A percentile compares a stretch with the other conserved stretches of the same genome.
phyloP scores from a whole-genome alignment of 2,888 invertebrate genomes.

The Embidobia sp. region DNA sequence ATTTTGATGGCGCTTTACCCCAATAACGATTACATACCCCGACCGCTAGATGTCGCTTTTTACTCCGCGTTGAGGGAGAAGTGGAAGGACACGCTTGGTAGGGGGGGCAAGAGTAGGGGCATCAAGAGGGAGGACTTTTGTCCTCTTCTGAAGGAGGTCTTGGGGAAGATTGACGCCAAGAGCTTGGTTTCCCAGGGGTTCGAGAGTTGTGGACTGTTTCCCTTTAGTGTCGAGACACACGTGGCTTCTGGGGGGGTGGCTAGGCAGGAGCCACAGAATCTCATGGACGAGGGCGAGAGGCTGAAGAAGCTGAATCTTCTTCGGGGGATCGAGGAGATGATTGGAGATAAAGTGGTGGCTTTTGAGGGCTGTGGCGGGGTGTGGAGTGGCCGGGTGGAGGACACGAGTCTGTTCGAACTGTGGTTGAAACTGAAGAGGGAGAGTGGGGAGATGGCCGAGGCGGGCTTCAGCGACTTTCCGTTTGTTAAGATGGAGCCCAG shows the following conservation, averaged over 20 bases:
- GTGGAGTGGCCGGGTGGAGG: conserved; percentile 37
- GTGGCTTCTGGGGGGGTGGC: background rate
- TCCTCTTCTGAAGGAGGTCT: conserved; percentile 12
- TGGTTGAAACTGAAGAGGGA: conserved; percentile 29
- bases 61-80: conserved; percentile 5
- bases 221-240: conserved; percentile 6
- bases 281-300: background rate
- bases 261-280: background rate
- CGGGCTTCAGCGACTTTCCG: background rate
- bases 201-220: conserved; percentile 18
- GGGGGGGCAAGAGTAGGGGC: background rate
- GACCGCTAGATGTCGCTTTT: conserved; percentile 24
- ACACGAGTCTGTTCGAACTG: conserved; percentile 43
- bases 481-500: conserved; percentile 6
- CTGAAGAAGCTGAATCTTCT: conserved; percentile 4
- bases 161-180: background rate
- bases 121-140: conserved; percentile 43
- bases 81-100: background rate
- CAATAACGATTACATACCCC: background rate
- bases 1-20: conserved; percentile 22
- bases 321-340: conserved; percentile 33
- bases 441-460: background rate
- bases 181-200: conserved; percentile 19
- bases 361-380: conserved; percentile 4
- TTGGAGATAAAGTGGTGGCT: conserved; percentile 15